phyloP scores from a whole-genome alignment of 2,113 vertebrate species.

The Panthera leo region DNA sequence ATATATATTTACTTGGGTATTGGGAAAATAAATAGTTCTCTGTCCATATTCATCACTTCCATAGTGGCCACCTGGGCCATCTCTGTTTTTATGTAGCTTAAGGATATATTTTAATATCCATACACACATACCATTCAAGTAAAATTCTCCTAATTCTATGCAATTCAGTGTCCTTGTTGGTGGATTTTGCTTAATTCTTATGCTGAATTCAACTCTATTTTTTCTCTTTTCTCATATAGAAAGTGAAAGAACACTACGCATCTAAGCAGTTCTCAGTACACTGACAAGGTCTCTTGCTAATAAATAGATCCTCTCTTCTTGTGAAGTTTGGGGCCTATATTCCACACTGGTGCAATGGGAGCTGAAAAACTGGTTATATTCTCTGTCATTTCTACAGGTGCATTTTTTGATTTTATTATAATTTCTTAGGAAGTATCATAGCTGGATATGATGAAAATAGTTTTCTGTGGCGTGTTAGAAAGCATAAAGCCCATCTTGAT shows the following conservation, averaged over 20 bases:
- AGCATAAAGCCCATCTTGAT: neutral
- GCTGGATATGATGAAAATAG: neutral
- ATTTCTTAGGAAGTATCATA: neutral
- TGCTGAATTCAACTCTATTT: neutral
- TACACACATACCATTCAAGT: neutral
- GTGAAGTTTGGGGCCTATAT: neutral
- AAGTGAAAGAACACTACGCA: neutral
- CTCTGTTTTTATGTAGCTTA: neutral
- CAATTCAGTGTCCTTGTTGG: neutral
- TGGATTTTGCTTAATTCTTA: neutral
- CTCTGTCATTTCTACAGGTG: neutral
- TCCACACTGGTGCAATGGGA: neutral
- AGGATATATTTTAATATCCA: neutral
- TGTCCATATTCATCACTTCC: neutral
- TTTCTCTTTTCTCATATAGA: neutral
- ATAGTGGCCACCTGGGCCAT: neutral
- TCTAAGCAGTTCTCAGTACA: neutral
- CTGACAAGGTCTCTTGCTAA: neutral
- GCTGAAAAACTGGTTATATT: neutral
- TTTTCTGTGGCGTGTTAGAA: neutral
- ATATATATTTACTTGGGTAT: neutral
- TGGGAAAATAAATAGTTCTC: neutral
- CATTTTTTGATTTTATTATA: neutral
- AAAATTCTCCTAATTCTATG: neutral
- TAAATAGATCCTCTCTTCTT: neutral